Base-by-base conservation (phyloP, 2,797 vertebrate species). In the Ptychadena robeensis region DNA sequence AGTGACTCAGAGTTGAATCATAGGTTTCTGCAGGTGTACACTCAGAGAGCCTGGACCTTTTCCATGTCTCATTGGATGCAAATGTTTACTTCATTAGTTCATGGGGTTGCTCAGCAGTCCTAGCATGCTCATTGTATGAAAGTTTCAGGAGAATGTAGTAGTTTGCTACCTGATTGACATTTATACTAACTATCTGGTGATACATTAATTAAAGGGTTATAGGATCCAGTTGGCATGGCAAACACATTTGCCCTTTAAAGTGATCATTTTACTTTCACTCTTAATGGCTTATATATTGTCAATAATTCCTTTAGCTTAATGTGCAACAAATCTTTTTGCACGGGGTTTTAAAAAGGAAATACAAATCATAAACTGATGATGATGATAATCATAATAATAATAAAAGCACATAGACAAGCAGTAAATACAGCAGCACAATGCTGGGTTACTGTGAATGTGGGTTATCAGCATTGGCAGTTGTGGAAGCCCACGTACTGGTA, bases 1-100 rank as follows among this genome's bases (percentile, higher is more conserved):
- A 91, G 90, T 94, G 92, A 94, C 90, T 94, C 93, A 94, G 91
- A 89, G 90, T 89, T 94, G 94, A 95, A 88, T 95, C 94, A 94
- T 90, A 81, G 86, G 87, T 89, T 92, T 91, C 90, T 92, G 92
- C 93, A 94, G 94, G 94, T 94, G 93, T 91, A 91, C 85, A 73
- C 90, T 89, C 69, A 65, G 86, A 91, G 88, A 86, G 87, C 85
- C 89, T 94, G 94, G 93, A 93, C 87, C 82, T 82, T 87, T 89
- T 92, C 92, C 92, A 93, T 86, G 80, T 88, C 92, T 91, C 91
- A 87, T 89, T 82, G 81, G 91, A 89, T 90, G 89, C 90, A 91
- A 91, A 91, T 93, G 91, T 91, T 94, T 91, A 92, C 91, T 92
- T 92, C 93, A 91, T 91, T 92, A 92, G 91, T 94, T 94, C 92